A percentile compares a stretch with the other conserved stretches of the same genome.
phyloP scores from a whole-genome alignment of 2,797 vertebrate genomes.

The Propithecus deckenii region DNA sequence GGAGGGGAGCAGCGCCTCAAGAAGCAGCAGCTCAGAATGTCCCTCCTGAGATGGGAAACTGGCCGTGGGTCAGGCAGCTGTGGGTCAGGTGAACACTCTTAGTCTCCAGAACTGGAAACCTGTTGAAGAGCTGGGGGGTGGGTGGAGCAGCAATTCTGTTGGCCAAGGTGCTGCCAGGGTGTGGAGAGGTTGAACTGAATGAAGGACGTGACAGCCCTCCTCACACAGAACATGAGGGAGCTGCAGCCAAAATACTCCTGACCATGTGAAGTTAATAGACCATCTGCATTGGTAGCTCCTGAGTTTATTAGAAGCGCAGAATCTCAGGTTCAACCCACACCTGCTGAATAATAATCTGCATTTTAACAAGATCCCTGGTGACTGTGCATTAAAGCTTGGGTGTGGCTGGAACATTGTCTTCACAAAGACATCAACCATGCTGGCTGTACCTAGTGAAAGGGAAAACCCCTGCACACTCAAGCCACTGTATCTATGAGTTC shows the following conservation, averaged over 20 bases:
- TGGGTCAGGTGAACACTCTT: neutral
- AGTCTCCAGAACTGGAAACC: neutral
- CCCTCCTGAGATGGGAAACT: neutral
- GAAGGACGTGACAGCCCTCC: neutral
- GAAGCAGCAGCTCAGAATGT: neutral
- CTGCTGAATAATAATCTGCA: neutral
- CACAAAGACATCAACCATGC: neutral
- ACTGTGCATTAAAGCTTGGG: neutral
- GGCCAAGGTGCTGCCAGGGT: neutral
- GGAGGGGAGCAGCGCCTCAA: neutral
- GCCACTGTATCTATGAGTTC: neutral
- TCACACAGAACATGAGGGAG: neutral
- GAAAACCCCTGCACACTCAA: neutral
- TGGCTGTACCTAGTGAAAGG: neutral
- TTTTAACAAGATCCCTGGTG: neutral
- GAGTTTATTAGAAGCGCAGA: neutral
- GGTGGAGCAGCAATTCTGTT: neutral
- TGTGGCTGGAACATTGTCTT: neutral
- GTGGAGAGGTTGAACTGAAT: neutral
- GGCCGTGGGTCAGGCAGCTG: neutral
- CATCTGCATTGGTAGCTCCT: neutral
- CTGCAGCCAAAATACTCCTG: neutral
- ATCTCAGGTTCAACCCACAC: neutral
- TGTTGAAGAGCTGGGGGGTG: neutral
- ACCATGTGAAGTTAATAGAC: accelerated